Percentiles rank a stretch among this genome's conserved stretches.
Conservation (phyloP, 2,888 invertebrate genomes). For the Cistogaster globosa region DNA sequence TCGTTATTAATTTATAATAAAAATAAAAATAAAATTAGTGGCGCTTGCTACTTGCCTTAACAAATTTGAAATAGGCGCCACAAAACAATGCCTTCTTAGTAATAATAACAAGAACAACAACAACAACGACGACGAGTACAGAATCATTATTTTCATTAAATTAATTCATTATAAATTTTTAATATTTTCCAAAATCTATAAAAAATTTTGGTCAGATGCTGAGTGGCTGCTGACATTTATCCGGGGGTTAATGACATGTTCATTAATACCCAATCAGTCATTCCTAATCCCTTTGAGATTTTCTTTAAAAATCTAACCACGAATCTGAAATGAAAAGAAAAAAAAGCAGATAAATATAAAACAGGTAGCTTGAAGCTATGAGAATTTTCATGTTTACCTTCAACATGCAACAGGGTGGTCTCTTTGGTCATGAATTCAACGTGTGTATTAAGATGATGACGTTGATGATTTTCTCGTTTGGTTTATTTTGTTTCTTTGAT, state of each 20-base stretch:
- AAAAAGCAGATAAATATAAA: neutral
- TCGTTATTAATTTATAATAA: constrained; percentile 52
- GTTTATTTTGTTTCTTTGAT: constrained; percentile 28
- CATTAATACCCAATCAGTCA: constrained; percentile 54
- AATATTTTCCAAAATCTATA: constrained; percentile 11
- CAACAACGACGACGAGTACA: constrained; percentile 1
- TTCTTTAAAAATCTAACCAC: constrained; percentile 9
- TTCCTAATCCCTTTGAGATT: constrained; percentile 59
- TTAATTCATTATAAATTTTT: constrained; percentile 52
- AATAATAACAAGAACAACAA: neutral
- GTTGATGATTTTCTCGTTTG: constrained; percentile 30
- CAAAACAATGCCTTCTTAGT: neutral
- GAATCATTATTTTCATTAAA: constrained; percentile 38
- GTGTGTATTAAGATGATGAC: constrained; percentile 33
- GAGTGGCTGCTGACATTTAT: constrained; percentile 62
- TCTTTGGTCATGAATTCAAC: constrained; percentile 58
- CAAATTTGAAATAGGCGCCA: constrained; percentile 45
- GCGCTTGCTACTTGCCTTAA: constrained; percentile 33
- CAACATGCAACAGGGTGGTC: constrained; percentile 71
- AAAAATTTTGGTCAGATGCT: constrained; percentile 40
- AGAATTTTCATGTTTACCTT: constrained; percentile 31
- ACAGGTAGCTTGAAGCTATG: constrained; percentile 60
- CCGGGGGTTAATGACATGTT: constrained; percentile 72
- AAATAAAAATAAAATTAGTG: constrained; percentile 40
- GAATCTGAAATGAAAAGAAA: constrained; percentile 1